A percentile compares a stretch with the other conserved stretches of the same genome.
phyloP scores from a whole-genome alignment of 2,113 vertebrate genomes.

The Ahaetulla prasina region DNA sequence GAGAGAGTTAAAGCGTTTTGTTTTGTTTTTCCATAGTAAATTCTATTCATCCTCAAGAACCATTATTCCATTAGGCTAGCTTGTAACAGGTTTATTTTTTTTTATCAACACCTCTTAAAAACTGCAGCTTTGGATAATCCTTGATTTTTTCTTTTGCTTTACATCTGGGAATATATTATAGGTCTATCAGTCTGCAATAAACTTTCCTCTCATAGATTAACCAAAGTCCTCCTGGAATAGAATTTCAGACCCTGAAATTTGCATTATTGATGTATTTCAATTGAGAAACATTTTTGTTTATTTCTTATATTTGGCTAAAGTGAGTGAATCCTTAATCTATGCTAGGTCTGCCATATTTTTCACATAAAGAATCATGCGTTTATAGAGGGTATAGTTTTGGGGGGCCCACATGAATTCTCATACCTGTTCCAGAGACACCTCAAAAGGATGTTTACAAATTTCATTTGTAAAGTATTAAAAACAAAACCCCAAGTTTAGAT shows the following conservation, averaged over 20 bases:
- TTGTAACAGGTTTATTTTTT: neutral
- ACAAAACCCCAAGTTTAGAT: neutral
- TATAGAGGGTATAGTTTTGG: neutral
- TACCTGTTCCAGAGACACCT: neutral
- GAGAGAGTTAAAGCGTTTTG: neutral
- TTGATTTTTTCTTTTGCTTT: neutral
- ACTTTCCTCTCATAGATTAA: neutral
- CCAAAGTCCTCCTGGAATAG: neutral
- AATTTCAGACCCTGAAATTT: neutral
- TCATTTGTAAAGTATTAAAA: neutral
- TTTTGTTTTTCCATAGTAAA: neutral
- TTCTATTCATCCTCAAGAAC: neutral
- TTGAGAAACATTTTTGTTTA: neutral
- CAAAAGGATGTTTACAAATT: neutral
- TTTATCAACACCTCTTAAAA: neutral
- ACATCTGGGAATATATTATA: neutral
- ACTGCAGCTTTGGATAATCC: neutral
- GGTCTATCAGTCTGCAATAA: neutral
- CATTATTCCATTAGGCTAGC: neutral
- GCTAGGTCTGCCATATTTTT: neutral
- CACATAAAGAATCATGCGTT: neutral
- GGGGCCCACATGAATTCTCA: neutral
- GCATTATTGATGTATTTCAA: neutral
- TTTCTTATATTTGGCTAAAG: neutral
- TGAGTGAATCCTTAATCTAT: neutral